These are phyloP conservation scores for Zapus hudsonius DNA, from an alignment of 2,113 vertebrate species.

Conservation along the genomic window DNA sequence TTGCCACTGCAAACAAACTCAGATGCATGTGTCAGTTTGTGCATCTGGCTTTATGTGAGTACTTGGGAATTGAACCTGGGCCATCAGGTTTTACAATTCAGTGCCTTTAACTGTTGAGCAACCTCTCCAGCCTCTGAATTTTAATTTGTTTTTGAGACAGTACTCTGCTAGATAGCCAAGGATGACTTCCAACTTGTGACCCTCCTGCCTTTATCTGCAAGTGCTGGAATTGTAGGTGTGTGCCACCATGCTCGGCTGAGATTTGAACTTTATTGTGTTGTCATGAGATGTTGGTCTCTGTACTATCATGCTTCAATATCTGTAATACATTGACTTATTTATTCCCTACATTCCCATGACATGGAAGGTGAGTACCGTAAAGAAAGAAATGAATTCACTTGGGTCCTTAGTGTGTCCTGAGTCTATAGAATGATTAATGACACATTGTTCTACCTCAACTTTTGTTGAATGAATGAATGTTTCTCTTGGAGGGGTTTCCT, in stretches of 20 bases:
- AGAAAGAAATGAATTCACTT: not conserved
- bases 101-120: no score
- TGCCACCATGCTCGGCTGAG: not conserved
- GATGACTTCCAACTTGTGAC: not conserved
- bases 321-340: not conserved
- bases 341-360: not conserved
- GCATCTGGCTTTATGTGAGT: no score
- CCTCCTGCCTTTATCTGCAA: not conserved
- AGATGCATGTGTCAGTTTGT: no score
- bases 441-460: not conserved
- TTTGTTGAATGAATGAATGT: not conserved
- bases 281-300: not conserved
- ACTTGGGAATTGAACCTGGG: no score
- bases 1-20: no score
- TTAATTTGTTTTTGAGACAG: not conserved
- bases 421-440: not conserved
- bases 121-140: no score
- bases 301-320: slow-evolving; percentile 18
- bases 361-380: not conserved
- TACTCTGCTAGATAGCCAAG: not conserved
- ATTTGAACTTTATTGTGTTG: not conserved
- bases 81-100: no score
- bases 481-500: slow-evolving; percentile 8
- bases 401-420: not conserved
- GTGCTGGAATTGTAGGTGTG: not conserved